Evolutionary conservation across 1,140 invertebrate genomes (phyloP).

Genomic region (Dermatophagoides farinae): DNA sequence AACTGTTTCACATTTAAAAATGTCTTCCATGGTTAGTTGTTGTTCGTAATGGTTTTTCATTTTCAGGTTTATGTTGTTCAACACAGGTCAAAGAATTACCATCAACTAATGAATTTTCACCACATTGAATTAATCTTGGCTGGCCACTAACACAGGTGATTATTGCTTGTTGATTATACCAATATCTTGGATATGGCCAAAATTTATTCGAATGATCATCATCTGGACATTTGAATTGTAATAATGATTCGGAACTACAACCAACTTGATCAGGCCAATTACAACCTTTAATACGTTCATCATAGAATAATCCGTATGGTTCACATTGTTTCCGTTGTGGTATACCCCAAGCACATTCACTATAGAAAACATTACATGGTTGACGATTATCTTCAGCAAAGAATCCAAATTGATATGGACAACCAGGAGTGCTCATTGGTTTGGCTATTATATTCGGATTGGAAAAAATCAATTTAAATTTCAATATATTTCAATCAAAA

Average conservation of each 20-base stretch:
- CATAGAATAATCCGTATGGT: slow-evolving; percentile 55
- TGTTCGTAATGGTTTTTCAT: neutral
- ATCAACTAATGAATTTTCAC: slow-evolving; percentile 19
- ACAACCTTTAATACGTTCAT: slow-evolving; percentile 63
- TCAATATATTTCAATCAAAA: neutral
- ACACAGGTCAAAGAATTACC: slow-evolving; percentile 6
- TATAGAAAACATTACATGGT: slow-evolving; percentile 59
- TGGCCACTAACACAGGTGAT: slow-evolving; percentile 69
- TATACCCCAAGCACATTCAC: slow-evolving; percentile 61
- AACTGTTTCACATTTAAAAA: neutral
- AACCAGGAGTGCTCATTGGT: slow-evolving; percentile 26
- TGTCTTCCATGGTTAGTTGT: neutral
- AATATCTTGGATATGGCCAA: slow-evolving; percentile 69
- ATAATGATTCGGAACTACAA: slow-evolving; percentile 65
- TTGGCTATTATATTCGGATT: slow-evolving; percentile 9
- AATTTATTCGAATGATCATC: slow-evolving; percentile 55
- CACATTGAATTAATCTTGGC: slow-evolving; percentile 58
- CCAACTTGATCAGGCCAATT: slow-evolving; percentile 73
- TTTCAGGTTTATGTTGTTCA: neutral
- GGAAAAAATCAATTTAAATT: neutral
- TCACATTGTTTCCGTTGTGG: slow-evolving; percentile 56
- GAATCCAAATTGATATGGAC: slow-evolving; percentile 69
- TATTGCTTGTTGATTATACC: slow-evolving; percentile 65
- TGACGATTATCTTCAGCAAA: slow-evolving; percentile 43
- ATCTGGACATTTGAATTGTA: slow-evolving; percentile 39